Evolutionary conservation across 2,113 vertebrate species (phyloP).

Genomic region (human): DNA sequence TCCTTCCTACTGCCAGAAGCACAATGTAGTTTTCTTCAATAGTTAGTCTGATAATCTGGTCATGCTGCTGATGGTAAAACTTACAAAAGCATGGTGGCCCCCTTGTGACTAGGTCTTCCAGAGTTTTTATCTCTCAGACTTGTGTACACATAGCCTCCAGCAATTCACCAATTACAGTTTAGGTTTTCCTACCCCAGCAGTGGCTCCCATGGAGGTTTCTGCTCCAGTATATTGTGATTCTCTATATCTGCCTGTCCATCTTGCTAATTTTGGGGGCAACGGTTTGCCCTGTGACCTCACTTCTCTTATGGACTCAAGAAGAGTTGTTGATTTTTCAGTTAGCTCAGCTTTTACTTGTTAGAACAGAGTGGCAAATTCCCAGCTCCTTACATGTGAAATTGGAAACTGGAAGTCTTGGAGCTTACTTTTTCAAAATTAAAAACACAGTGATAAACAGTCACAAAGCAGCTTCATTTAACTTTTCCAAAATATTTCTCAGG

Average conservation of each 20-base stretch:
- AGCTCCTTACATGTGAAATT: not conserved
- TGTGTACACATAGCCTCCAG: not conserved
- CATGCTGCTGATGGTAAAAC: not conserved
- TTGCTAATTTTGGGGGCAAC: too few relatives aligned
- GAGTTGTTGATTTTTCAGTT: not conserved
- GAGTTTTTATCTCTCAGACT: not conserved
- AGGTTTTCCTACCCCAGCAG: not conserved
- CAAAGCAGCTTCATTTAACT: not conserved
- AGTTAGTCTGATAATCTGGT: not conserved
- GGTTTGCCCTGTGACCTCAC: not conserved
- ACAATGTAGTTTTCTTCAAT: not conserved
- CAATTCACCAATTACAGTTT: not conserved
- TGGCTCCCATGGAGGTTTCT: not conserved
- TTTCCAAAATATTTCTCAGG: not conserved
- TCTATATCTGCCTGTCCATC: not conserved
- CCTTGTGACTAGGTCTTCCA: not conserved
- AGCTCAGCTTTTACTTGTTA: not conserved
- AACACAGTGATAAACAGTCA: not conserved
- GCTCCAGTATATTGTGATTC: not conserved
- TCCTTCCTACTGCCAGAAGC: not conserved
- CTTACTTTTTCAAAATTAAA: conserved; percentile 17
- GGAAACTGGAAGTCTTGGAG: not conserved
- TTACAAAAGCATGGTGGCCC: not conserved
- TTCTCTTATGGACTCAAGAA: not conserved
- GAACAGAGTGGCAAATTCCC: not conserved